Conservation (phyloP, 2,888 invertebrate species). For the Eucera pruinosa region DNA sequence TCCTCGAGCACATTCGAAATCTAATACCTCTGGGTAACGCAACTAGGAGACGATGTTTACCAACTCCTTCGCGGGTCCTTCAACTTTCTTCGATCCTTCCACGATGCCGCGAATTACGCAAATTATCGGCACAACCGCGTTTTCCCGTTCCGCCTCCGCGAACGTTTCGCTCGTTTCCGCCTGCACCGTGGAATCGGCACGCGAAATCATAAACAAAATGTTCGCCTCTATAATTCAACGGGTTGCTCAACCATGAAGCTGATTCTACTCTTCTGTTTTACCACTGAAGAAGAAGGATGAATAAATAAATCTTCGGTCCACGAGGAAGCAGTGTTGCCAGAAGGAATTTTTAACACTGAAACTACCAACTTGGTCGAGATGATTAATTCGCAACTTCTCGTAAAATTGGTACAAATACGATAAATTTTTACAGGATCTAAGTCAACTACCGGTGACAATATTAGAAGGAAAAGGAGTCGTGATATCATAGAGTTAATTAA, state of each 20-base stretch:
- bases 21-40: conserved; percentile 36
- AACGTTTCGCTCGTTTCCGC: conserved; percentile 43
- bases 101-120: conserved; percentile 63
- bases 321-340: too few species aligned
- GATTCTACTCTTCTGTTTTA: not conserved
- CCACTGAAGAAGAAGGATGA: not conserved
- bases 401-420: too few species aligned
- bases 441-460: too few species aligned
- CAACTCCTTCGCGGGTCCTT: conserved; percentile 47
- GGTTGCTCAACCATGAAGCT: not conserved
- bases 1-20: conserved; percentile 30
- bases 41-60: conserved; percentile 41
- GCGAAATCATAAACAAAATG: conserved; percentile 22
- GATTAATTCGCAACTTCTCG: too few species aligned
- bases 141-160: conserved; percentile 31
- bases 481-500: too few species aligned
- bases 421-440: too few species aligned
- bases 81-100: conserved; percentile 46
- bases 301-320: not conserved
- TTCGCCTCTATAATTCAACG: conserved; percentile 19
- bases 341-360: too few species aligned
- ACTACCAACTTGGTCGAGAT: too few species aligned
- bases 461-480: too few species aligned
- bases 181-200: conserved; percentile 17
- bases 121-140: conserved; percentile 64